Percentiles rank a stretch among this genome's conserved stretches.
Conservation (phyloP, 1,140 invertebrate species). For the Leptinotarsa undecemlineata region DNA sequence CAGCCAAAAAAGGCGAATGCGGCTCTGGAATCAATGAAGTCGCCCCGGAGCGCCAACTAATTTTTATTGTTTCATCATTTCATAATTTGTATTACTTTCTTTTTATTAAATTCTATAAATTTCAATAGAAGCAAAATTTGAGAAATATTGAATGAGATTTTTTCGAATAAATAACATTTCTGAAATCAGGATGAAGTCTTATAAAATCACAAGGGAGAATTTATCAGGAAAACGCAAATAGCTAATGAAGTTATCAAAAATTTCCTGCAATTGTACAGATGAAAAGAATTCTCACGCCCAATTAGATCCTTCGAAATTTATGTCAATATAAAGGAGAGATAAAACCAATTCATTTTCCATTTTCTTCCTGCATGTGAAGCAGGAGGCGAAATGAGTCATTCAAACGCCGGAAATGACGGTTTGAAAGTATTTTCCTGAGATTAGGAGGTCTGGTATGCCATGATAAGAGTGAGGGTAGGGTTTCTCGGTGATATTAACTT, state of each 20-base stretch:
- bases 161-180: no score
- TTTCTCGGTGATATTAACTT: background rate
- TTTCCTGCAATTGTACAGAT: background rate
- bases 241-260: background rate
- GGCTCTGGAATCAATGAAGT: no score
- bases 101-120: no score
- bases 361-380: background rate
- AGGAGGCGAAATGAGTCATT: background rate
- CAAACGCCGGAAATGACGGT: background rate
- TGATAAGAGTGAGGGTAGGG: background rate
- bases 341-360: conserved; percentile 7
- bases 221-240: background rate
- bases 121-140: no score
- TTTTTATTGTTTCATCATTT: no score
- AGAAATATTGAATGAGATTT: no score
- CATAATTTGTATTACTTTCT: no score
- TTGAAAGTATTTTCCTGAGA: background rate
- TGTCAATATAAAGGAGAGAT: conserved; percentile 1
- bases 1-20: no score
- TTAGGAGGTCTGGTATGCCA: background rate
- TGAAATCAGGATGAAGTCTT: no score
- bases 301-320: background rate
- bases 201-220: no score
- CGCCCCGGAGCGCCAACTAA: no score
- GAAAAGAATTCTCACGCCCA: background rate